Evolutionary conservation across 2,797 vertebrate genomes (phyloP).

Genomic region (Phoeniculus purpureus): DNA sequence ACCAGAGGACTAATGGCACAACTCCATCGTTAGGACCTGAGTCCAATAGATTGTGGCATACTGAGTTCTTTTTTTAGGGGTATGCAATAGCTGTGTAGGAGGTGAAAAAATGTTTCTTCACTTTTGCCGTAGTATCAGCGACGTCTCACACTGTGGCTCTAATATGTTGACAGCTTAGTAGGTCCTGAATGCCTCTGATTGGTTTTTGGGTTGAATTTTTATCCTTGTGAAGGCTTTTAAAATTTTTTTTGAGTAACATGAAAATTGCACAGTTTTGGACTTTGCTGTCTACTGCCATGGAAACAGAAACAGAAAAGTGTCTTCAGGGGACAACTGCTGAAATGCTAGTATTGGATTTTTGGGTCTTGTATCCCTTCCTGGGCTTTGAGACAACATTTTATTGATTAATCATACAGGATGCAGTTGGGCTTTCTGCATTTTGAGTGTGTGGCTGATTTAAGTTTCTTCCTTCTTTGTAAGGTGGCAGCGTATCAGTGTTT

Average conservation of each 20-base stretch:
- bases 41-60: slow-evolving; percentile 45
- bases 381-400: neutral
- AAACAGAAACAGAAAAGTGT: slow-evolving; percentile 25
- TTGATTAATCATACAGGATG: neutral
- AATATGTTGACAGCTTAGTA: slow-evolving; percentile 20
- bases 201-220: neutral
- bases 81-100: slow-evolving; percentile 46
- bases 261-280: neutral
- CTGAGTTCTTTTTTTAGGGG: slow-evolving; percentile 22
- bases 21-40: neutral
- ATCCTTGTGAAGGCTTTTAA: neutral
- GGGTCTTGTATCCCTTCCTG: neutral
- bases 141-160: slow-evolving; percentile 52
- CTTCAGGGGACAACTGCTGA: neutral
- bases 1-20: neutral
- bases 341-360: neutral
- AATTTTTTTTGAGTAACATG: neutral
- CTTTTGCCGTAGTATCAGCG: slow-evolving; percentile 59
- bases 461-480: neutral
- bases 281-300: neutral
- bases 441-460: neutral
- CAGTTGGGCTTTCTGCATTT: neutral
- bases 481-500: neutral
- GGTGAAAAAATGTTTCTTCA: slow-evolving; percentile 59
- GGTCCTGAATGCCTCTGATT: slow-evolving; percentile 27